Base-by-base conservation (phyloP, 2,797 vertebrate genomes). In the Acestrorhynchus altus region DNA sequence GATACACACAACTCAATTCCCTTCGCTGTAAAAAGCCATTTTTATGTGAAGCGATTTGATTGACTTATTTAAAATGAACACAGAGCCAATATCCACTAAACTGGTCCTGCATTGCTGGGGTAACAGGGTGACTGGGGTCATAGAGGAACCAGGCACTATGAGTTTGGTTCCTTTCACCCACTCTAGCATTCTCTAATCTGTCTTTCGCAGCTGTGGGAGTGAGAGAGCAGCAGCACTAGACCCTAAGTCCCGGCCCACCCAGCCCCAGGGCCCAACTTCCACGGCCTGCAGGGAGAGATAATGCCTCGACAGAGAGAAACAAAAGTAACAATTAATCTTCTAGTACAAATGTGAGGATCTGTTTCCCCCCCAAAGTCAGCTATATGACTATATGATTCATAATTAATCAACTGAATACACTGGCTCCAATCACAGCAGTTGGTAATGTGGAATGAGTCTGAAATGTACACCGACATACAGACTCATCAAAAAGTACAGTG, bases 181-280 rank as follows among this genome's bases (percentile, higher is more conserved):
- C 22, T 60, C 54, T 72, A 67, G 28, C 47, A 57, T 59, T 16
- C 52, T 66, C 63, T 83, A 83, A 84, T 83, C 81, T 63, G 70
- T 42, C 28, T 79, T 12, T 57, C 70, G 59, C 76, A 84, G 76
- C 65, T 78, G 40, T 76, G 18, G 69, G 74, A 74, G 31, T 40
- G 13, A 31, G 42, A 16, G 13, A 80, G 67, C 26, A 40, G 42
- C 12, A 69, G 60, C 42, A 56, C 13, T 16, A 61, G 16, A 52
- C 16, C 1, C 31, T 15, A 74, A 61, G 20, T 40, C 31, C 28
- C 39, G 42, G 26, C 40, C 57, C 57, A 61, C 54, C 56, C 40
- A 28, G 15, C 20, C 35, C 24, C 69, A 57, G 65, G 46, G 16
- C 51, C 65, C 12, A 74, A 31, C 22, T 52, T 73, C 22, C 7